phyloP scores from a whole-genome alignment of 2,113 vertebrate species.

The Pituophis catenifer region DNA sequence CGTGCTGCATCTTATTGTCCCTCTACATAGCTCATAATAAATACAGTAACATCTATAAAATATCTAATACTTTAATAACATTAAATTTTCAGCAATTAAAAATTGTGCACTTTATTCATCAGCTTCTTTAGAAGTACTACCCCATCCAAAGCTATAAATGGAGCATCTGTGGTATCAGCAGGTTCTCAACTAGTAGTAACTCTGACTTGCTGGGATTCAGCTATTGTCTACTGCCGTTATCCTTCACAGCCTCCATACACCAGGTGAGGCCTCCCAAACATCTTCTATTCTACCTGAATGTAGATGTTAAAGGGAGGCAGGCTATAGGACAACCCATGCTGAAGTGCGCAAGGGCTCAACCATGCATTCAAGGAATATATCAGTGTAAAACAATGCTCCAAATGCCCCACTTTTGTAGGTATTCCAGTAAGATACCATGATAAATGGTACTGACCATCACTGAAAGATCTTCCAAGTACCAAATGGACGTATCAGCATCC shows the following conservation, averaged over 20 bases:
- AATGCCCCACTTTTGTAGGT: background rate
- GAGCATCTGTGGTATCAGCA: background rate
- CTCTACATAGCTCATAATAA: background rate
- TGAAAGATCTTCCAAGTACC: background rate
- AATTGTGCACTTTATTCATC: background rate
- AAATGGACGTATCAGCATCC: background rate
- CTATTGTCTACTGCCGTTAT: background rate
- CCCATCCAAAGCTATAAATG: background rate
- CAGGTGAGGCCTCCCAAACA: background rate
- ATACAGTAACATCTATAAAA: background rate
- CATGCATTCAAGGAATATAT: background rate
- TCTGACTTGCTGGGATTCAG: background rate
- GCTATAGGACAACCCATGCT: background rate
- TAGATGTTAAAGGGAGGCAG: background rate
- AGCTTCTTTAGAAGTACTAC: background rate
- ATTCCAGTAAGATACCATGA: background rate
- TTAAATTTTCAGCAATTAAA: background rate
- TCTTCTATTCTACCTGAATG: background rate
- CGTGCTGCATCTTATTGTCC: background rate
- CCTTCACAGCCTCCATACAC: background rate
- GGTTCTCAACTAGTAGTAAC: background rate
- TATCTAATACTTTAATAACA: background rate
- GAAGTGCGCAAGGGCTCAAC: background rate
- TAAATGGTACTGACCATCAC: background rate
- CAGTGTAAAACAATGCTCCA: background rate